Conservation (phyloP, 1,140 invertebrate genomes). For the Hyles euphorbiae region DNA sequence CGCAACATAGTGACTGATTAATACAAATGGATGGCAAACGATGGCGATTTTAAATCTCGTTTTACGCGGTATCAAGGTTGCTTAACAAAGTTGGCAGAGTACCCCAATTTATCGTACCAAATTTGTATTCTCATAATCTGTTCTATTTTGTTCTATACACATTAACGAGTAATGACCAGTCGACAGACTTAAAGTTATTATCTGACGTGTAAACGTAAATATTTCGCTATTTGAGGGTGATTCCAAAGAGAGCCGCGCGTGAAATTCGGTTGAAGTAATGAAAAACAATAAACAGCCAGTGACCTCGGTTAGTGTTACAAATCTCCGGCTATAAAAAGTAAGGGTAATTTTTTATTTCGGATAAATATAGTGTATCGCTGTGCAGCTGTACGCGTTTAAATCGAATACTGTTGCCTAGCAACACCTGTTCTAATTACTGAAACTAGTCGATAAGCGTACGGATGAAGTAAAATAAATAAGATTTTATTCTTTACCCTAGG, state of each 20-base stretch:
- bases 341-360: too few relatives aligned
- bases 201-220: constrained; percentile 53
- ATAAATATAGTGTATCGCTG: too few relatives aligned
- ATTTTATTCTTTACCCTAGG: too few relatives aligned
- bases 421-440: too few relatives aligned
- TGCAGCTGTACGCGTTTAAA: too few relatives aligned
- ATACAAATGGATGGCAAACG: too few relatives aligned
- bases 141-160: constrained; percentile 54
- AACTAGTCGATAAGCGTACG: too few relatives aligned
- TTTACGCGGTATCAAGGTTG: constrained; percentile 10
- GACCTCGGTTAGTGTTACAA: constrained; percentile 41
- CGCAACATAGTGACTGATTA: too few relatives aligned
- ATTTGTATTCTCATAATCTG: constrained; percentile 34
- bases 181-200: constrained; percentile 57
- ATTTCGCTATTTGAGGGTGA: constrained; percentile 54
- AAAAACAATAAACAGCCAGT: constrained; percentile 57
- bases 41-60: not conserved
- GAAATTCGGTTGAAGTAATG: constrained; percentile 50
- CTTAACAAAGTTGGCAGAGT: constrained; percentile 7
- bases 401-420: too few relatives aligned
- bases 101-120: constrained; percentile 17
- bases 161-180: constrained; percentile 60
- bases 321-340: constrained; percentile 21
- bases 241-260: constrained; percentile 55
- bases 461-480: too few relatives aligned